A percentile compares a stretch with the other conserved stretches of the same genome.
phyloP scores from a whole-genome alignment of 2,797 vertebrate species.

The Gallinago stenura region DNA sequence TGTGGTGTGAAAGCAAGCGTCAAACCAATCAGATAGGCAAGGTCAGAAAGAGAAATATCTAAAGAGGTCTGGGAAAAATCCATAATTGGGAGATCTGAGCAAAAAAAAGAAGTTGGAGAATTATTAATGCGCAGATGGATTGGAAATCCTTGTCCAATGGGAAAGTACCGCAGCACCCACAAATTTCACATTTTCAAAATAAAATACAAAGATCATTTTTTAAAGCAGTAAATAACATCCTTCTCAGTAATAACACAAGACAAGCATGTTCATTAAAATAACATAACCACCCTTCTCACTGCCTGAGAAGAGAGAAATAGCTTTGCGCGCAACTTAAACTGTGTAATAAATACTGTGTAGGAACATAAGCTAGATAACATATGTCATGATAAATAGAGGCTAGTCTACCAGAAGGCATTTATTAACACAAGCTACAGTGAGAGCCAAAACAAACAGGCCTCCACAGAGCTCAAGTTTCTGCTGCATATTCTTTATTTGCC shows the following conservation, averaged over 20 bases:
- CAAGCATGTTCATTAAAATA: constrained; percentile 27
- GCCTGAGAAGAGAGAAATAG: constrained; percentile 46
- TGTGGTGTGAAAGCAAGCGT: neutral
- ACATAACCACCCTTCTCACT: neutral
- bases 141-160: neutral
- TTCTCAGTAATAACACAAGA: neutral
- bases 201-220: neutral
- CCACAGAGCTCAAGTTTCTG: constrained; percentile 29
- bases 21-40: neutral
- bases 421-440: constrained; percentile 30
- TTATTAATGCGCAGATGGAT: constrained; percentile 15
- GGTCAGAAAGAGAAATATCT: neutral
- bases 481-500: neutral
- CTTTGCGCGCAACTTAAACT: neutral
- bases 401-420: constrained; percentile 61
- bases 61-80: constrained; percentile 20
- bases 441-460: constrained; percentile 67
- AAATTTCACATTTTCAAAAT: constrained; percentile 9
- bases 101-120: neutral
- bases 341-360: constrained; percentile 47
- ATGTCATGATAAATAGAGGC: constrained; percentile 59
- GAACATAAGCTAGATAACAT: constrained; percentile 61
- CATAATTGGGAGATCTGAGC: neutral
- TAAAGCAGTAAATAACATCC: neutral
- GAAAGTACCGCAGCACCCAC: constrained; percentile 7